phyloP scores from a whole-genome alignment of 53 echinoderm and acorn worm genomes.

The Temnopleurus reevesii region DNA sequence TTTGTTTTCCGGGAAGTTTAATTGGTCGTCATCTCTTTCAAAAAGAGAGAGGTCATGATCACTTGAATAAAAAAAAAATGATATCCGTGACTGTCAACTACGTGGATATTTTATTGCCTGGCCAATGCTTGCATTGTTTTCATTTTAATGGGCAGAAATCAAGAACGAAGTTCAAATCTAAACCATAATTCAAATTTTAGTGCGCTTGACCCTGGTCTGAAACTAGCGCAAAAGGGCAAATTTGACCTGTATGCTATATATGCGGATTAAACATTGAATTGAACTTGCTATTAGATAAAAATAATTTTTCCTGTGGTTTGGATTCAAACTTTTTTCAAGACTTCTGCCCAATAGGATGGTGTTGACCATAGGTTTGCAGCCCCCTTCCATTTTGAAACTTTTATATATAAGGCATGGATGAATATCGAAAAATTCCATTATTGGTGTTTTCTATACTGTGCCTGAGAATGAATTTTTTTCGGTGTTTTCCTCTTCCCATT shows the following conservation, averaged over 20 bases:
- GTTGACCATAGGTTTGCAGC: neutral
- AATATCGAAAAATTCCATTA: neutral
- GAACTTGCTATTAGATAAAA: too few species aligned
- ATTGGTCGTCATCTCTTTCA: neutral
- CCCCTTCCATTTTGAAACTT: too few species aligned
- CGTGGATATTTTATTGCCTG: neutral
- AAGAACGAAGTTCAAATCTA: too few species aligned
- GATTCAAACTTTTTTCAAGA: too few species aligned
- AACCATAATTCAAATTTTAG: too few species aligned
- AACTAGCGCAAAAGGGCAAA: too few species aligned
- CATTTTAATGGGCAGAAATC: too few species aligned
- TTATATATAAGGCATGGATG: constrained; percentile 13
- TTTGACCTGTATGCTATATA: too few species aligned
- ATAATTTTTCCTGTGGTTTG: too few species aligned
- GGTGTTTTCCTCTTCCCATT: neutral
- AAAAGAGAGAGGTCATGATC: neutral
- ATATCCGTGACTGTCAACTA: neutral
- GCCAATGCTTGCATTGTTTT: constrained; percentile 9
- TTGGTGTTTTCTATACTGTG: neutral
- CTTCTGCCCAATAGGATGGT: neutral
- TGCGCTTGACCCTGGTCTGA: too few species aligned
- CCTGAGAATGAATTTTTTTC: neutral
- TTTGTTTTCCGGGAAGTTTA: neutral
- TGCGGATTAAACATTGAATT: too few species aligned
- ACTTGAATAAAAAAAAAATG: neutral